Percentiles rank a stretch among this genome's conserved stretches.
These are phyloP conservation scores for Pelobates cultripes DNA, from an alignment of 2,797 vertebrate species.

Conservation along the genomic window DNA sequence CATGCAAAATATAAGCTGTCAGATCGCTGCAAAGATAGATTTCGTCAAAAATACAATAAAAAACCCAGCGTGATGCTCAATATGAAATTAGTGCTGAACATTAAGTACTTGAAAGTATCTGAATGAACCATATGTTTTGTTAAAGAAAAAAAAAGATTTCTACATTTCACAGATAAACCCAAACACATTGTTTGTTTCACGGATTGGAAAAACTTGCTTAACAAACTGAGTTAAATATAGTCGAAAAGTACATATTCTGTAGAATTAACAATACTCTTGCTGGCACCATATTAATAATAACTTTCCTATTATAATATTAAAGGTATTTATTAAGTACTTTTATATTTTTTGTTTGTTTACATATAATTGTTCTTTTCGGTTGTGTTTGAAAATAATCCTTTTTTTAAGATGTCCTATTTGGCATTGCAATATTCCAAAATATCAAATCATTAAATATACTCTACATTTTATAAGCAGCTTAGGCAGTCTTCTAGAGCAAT, in stretches of 20 bases:
- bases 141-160: background rate
- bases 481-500: too few relatives aligned
- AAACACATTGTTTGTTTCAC: background rate
- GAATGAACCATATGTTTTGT: slow-evolving; percentile 5
- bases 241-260: background rate
- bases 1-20: background rate
- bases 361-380: too few relatives aligned
- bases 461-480: too few relatives aligned
- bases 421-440: too few relatives aligned
- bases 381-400: too few relatives aligned
- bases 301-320: too few relatives aligned
- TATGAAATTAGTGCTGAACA: slow-evolving; percentile 6
- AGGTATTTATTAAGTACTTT: too few relatives aligned
- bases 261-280: background rate
- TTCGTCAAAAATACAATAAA: slow-evolving; percentile 8
- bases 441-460: too few relatives aligned
- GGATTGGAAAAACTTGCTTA: background rate
- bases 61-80: background rate
- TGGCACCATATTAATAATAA: too few relatives aligned
- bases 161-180: background rate
- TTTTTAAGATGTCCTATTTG: too few relatives aligned
- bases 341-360: too few relatives aligned
- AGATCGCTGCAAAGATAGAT: background rate
- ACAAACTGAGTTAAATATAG: background rate
- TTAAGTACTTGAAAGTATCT: slow-evolving; percentile 1